Evolutionary conservation across 2,797 vertebrate species (phyloP).

Genomic region (Hoplostethus mediterraneus): DNA sequence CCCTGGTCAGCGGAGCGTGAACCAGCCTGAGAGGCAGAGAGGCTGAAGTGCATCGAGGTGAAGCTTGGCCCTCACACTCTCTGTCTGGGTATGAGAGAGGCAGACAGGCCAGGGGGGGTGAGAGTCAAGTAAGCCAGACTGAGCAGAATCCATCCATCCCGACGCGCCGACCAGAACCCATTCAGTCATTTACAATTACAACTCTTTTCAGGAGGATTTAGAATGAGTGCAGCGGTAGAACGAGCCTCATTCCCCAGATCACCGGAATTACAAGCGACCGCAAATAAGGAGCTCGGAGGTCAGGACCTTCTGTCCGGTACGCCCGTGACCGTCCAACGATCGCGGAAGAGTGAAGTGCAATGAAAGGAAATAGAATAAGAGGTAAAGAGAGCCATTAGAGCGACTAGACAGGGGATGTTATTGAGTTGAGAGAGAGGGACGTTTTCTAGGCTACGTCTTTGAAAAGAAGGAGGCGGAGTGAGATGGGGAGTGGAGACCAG

Average conservation of each 20-base stretch:
- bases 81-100: conserved; percentile 40
- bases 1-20: conserved; percentile 79
- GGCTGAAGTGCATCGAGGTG: conserved; percentile 69
- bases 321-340: conserved; percentile 3
- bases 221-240: background rate
- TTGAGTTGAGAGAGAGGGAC: conserved; percentile 41
- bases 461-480: conserved; percentile 30
- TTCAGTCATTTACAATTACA: conserved; percentile 56
- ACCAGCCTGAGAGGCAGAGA: conserved; percentile 75
- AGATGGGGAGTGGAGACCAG: conserved; percentile 58
- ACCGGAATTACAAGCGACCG: conserved; percentile 10
- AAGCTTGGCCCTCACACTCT: conserved; percentile 67
- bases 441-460: conserved; percentile 54
- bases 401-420: background rate
- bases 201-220: conserved; percentile 34
- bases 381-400: background rate
- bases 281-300: conserved; percentile 2
- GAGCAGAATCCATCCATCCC: conserved; percentile 53
- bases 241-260: background rate
- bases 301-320: conserved; percentile 23
- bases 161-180: conserved; percentile 54
- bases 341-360: conserved; percentile 13
- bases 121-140: conserved; percentile 53
- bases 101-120: conserved; percentile 29
- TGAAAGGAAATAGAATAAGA: conserved; percentile 34